Percentiles rank a stretch among this genome's conserved stretches.
Evolutionary conservation across 1,140 invertebrate species (phyloP).

Genomic region (Drosophila pectinifera): DNA sequence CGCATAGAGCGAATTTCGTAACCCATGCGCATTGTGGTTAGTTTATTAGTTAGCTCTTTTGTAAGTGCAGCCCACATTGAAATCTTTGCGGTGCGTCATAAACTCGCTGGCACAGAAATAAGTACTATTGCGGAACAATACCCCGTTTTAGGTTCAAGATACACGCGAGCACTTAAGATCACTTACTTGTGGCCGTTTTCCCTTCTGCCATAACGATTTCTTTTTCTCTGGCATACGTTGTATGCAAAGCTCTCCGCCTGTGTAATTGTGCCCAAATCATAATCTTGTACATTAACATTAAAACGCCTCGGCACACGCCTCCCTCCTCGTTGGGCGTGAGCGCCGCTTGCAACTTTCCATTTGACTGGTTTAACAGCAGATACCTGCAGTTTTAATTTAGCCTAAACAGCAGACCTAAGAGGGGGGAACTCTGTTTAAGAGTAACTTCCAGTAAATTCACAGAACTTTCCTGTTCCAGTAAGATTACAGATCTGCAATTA

Average conservation of each 20-base stretch:
- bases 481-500: neutral
- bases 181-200: constrained; percentile 6
- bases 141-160: constrained; percentile 1
- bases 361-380: constrained; percentile 56
- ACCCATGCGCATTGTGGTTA: constrained; percentile 59
- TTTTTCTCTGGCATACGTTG: constrained; percentile 3
- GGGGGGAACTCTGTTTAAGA: too few species aligned
- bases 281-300: constrained; percentile 49
- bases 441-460: neutral
- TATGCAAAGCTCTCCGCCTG: constrained; percentile 19
- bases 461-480: neutral
- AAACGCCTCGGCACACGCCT: constrained; percentile 50
- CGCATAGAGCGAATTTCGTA: constrained; percentile 45
- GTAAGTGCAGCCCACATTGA: constrained; percentile 6
- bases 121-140: constrained; percentile 4
- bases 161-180: constrained; percentile 4
- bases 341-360: constrained; percentile 58
- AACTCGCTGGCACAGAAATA: constrained; percentile 11
- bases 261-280: constrained; percentile 15
- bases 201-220: constrained; percentile 10
- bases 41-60: constrained; percentile 12
- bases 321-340: constrained; percentile 19
- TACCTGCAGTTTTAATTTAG: constrained; percentile 42
- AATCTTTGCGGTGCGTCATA: constrained; percentile 20
- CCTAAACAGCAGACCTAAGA: constrained; percentile 1